A percentile compares a stretch with the other conserved stretches of the same genome.
Evolutionary conservation across 2,797 vertebrate species (phyloP).

Genomic region (Melopsittacus undulatus): DNA sequence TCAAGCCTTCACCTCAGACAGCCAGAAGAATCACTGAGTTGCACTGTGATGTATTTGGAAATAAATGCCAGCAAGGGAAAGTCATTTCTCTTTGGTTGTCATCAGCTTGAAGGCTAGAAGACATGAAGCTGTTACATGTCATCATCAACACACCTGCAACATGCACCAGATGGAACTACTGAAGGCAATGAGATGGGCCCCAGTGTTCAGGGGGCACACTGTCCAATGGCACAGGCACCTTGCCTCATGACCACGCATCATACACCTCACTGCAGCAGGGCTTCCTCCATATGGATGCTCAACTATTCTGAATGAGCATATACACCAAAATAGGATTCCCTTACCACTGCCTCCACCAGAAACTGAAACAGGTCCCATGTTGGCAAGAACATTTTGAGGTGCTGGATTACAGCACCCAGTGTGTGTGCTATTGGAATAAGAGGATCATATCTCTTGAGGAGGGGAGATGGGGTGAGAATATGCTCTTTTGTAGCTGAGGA

Average conservation of each 20-base stretch:
- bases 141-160: not conserved
- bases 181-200: not conserved
- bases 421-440: not conserved
- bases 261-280: not conserved
- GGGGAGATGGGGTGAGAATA: not conserved
- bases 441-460: not conserved
- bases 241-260: not conserved
- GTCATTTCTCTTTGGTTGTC: not conserved
- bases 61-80: not conserved
- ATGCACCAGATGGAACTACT: not conserved
- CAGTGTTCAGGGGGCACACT: fast-evolving
- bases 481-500: not conserved
- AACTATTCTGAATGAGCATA: not conserved
- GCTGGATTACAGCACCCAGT: not conserved
- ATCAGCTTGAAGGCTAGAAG: not conserved
- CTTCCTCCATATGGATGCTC: not conserved
- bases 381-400: not conserved
- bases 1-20: not conserved
- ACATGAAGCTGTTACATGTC: not conserved
- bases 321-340: not conserved
- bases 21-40: not conserved
- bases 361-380: not conserved
- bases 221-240: not conserved
- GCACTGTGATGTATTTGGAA: not conserved
- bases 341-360: not conserved